phyloP scores from a whole-genome alignment of 2,113 vertebrate genomes.

The Thermophis baileyi region DNA sequence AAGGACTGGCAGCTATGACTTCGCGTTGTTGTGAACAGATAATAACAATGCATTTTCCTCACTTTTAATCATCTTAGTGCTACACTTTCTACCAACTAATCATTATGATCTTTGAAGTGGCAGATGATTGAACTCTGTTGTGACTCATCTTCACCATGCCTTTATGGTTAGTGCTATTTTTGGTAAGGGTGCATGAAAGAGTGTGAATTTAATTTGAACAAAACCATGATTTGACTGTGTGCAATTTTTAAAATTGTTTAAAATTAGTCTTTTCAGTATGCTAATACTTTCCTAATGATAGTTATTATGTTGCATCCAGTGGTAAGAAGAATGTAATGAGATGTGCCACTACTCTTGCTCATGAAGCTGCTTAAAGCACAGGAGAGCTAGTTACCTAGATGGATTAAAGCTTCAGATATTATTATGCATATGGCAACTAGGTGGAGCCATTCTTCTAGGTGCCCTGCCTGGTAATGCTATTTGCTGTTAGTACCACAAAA shows the following conservation, averaged over 20 bases:
- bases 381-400: not conserved
- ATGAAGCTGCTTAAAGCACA: not conserved
- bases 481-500: not conserved
- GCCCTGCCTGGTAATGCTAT: not conserved
- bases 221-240: not conserved
- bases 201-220: not conserved
- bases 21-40: not conserved
- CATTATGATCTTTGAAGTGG: not conserved
- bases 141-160: not conserved
- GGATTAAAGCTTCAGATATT: not conserved
- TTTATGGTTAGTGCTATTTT: not conserved
- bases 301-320: not conserved
- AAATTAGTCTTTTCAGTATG: not conserved
- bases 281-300: not conserved
- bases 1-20: not conserved
- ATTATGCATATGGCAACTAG: not conserved
- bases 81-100: not conserved
- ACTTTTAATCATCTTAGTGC: not conserved
- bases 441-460: not conserved
- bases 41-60: not conserved
- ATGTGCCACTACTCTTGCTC: not conserved
- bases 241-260: not conserved
- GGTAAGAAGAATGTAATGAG: not conserved
- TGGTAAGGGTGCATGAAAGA: not conserved
- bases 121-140: not conserved